phyloP scores from a whole-genome alignment of 2,797 vertebrate genomes.

The Valencia hispanica region DNA sequence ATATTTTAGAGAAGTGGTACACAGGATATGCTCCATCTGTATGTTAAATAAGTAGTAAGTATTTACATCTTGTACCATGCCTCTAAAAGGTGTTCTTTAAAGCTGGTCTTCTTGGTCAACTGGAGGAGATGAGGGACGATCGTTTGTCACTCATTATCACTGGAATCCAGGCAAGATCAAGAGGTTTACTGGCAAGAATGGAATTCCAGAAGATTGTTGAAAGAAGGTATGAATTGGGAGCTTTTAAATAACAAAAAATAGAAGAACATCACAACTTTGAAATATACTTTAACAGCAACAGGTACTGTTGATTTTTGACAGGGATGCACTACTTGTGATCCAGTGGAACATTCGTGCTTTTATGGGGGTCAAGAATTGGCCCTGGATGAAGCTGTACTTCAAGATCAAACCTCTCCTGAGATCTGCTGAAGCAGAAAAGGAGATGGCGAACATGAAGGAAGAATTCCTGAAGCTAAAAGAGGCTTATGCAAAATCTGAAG shows the following conservation, averaged over 20 bases:
- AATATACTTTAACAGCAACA: neutral
- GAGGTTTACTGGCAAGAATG: constrained; percentile 85
- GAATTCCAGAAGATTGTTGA: constrained; percentile 88
- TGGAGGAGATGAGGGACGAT: constrained; percentile 91
- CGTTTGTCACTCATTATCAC: constrained; percentile 87
- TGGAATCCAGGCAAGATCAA: constrained; percentile 85
- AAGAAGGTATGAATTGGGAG: constrained; percentile 83
- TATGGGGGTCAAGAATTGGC: constrained; percentile 94
- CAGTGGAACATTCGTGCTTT: constrained; percentile 92
- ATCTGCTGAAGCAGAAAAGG: constrained; percentile 89
- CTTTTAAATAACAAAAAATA: neutral
- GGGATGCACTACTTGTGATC: constrained; percentile 84
- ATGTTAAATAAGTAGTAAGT: neutral
- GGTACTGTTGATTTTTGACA: constrained; percentile 44
- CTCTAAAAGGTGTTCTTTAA: constrained; percentile 60
- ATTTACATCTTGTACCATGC: neutral
- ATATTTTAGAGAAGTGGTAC: neutral
- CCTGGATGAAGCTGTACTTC: constrained; percentile 93
- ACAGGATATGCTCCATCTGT: neutral
- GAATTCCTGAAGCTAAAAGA: constrained; percentile 82
- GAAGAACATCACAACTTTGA: neutral
- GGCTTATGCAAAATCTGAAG: constrained; percentile 80
- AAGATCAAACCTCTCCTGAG: constrained; percentile 92
- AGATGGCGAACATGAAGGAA: constrained; percentile 85
- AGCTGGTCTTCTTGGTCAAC: constrained; percentile 79